phyloP scores from a whole-genome alignment of 2,888 invertebrate species.

The Sesia apiformis region DNA sequence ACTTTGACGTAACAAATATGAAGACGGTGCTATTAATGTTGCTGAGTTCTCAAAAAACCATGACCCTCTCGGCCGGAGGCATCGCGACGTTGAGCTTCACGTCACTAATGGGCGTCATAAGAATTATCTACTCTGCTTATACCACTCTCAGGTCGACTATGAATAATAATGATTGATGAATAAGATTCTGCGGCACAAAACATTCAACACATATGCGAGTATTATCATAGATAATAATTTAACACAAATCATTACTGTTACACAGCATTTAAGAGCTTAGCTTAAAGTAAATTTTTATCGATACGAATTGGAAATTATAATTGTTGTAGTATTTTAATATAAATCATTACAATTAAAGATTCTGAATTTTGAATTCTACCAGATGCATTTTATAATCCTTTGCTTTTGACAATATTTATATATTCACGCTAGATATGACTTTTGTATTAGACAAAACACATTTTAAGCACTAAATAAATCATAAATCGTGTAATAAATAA shows the following conservation, averaged over 20 bases:
- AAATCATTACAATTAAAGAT: background rate
- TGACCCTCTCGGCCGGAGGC: slow-evolving; percentile 29
- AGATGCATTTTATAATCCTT: no score
- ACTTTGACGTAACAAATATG: slow-evolving; percentile 24
- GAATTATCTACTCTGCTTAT: slow-evolving; percentile 28
- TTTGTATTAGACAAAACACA: no score
- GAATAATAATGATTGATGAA: slow-evolving; percentile 1
- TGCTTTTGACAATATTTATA: no score
- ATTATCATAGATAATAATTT: no score
- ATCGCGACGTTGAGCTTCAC: slow-evolving; percentile 22
- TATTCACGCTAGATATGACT: no score
- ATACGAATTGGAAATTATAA: background rate
- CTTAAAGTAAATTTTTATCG: background rate
- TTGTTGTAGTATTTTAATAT: background rate
- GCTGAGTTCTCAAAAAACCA: slow-evolving; percentile 24
- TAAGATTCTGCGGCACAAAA: background rate
- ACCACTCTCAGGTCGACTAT: slow-evolving; percentile 25
- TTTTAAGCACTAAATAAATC: no score
- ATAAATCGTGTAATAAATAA: no score
- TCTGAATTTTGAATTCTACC: background rate
- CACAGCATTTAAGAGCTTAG: no score
- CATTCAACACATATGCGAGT: background rate
- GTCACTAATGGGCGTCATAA: slow-evolving; percentile 23
- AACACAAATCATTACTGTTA: no score
- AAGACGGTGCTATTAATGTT: slow-evolving; percentile 27